Percentiles rank a stretch among this genome's conserved stretches.
Conservation (phyloP, 2,113 vertebrate species). For the Fregata magnificens region DNA sequence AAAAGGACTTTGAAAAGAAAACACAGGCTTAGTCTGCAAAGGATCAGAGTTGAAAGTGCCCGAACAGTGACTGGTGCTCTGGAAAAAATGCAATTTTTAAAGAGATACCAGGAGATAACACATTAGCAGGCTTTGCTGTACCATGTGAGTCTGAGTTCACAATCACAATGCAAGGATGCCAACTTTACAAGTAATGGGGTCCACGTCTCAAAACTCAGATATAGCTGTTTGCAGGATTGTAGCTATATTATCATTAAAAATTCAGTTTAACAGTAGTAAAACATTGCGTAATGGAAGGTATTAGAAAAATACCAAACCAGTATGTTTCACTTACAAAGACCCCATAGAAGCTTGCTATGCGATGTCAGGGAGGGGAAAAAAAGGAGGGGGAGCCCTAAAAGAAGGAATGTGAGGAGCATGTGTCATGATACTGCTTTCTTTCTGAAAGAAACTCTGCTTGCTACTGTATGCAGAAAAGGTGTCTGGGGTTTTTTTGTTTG, state of each 20-base stretch:
- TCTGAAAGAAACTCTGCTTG: not conserved
- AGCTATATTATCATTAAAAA: not conserved
- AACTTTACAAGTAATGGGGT: not conserved
- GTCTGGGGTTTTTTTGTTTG: not conserved
- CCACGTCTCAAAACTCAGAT: not conserved
- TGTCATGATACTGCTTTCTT: not conserved
- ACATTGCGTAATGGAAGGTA: not conserved
- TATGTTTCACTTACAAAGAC: not conserved
- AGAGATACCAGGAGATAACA: not conserved
- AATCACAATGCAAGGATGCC: not conserved
- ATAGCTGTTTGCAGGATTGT: not conserved
- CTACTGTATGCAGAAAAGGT: not conserved
- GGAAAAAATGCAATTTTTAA: not conserved
- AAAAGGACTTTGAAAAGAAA: not conserved
- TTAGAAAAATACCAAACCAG: not conserved
- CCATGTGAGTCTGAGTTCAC: not conserved
- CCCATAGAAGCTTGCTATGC: not conserved
- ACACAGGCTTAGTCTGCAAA: not conserved
- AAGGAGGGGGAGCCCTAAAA: not conserved
- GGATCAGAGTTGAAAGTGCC: not conserved
- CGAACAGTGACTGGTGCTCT: not conserved
- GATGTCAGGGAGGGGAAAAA: too few relatives aligned
- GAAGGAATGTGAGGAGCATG: not conserved
- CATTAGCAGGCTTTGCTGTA: not conserved
- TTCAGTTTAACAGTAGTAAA: not conserved